These are phyloP conservation scores for Cyclargus thomasi DNA, from an alignment of 1,140 invertebrate genomes.

Conservation along the genomic window DNA sequence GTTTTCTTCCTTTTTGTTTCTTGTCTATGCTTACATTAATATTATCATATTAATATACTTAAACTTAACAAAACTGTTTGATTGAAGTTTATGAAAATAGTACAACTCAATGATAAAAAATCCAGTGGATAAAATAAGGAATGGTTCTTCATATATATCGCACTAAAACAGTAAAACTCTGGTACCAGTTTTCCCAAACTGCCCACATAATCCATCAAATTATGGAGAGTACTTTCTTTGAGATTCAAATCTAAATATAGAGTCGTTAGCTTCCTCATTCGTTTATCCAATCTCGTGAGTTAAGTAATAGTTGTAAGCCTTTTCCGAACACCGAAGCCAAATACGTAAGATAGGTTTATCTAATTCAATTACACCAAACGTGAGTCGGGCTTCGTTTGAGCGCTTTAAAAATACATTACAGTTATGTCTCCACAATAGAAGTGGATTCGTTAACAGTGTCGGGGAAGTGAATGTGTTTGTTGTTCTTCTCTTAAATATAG, in stretches of 20 bases:
- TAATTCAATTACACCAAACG: conserved; percentile 10
- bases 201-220: neutral
- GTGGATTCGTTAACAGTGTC: neutral
- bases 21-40: no score
- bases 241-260: neutral
- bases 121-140: no score
- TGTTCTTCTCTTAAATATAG: neutral
- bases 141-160: no score
- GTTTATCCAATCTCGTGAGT: neutral
- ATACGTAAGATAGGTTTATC: conserved; percentile 5
- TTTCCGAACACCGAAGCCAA: conserved; percentile 11
- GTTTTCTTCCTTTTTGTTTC: no score
- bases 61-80: no score
- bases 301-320: conserved; percentile 12
- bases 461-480: neutral
- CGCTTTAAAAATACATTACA: neutral
- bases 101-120: no score
- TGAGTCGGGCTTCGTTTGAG: conserved; percentile 5
- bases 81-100: no score
- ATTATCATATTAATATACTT: no score
- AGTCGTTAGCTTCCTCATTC: neutral
- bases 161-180: no score
- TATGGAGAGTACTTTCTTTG: neutral
- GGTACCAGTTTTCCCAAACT: neutral
- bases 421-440: neutral